Conservation (phyloP, 2,888 invertebrate genomes). For the Apodemia zela region DNA sequence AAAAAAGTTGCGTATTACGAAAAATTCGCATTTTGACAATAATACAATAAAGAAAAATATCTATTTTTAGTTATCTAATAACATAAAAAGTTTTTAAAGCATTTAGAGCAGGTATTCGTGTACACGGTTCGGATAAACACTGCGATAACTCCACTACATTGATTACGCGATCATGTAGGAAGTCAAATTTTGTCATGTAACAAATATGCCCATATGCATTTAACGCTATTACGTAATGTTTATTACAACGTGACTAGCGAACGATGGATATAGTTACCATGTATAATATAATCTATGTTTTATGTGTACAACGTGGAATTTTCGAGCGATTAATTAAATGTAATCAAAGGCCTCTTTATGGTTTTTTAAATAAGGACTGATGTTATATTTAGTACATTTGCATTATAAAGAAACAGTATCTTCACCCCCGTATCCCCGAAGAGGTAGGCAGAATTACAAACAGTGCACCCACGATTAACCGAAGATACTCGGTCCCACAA, state of each 20-base stretch:
- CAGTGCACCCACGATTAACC: too few species aligned
- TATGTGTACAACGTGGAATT: not conserved
- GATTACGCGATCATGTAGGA: constrained; percentile 10
- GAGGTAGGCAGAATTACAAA: too few species aligned
- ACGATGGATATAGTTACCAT: not conserved
- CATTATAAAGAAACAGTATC: too few species aligned
- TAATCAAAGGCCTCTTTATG: not conserved
- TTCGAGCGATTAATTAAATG: not conserved
- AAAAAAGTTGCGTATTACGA: too few species aligned
- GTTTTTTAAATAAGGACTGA: not conserved
- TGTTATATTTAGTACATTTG: too few species aligned
- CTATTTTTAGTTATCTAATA: too few species aligned
- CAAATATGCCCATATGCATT: not conserved
- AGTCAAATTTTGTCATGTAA: constrained; percentile 7
- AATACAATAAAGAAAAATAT: too few species aligned
- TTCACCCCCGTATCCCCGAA: too few species aligned
- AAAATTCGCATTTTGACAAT: too few species aligned
- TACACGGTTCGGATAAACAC: not conserved
- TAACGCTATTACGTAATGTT: not conserved
- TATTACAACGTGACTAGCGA: not conserved
- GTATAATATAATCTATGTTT: not conserved
- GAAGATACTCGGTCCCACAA: too few species aligned
- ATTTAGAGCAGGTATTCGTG: not conserved
- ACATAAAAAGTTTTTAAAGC: not conserved
- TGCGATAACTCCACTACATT: not conserved